Evolutionary conservation across 2,113 vertebrate genomes (phyloP), one percentile per base, ranked within the genome.

Genomic region (Phocoena sinus): DNA sequence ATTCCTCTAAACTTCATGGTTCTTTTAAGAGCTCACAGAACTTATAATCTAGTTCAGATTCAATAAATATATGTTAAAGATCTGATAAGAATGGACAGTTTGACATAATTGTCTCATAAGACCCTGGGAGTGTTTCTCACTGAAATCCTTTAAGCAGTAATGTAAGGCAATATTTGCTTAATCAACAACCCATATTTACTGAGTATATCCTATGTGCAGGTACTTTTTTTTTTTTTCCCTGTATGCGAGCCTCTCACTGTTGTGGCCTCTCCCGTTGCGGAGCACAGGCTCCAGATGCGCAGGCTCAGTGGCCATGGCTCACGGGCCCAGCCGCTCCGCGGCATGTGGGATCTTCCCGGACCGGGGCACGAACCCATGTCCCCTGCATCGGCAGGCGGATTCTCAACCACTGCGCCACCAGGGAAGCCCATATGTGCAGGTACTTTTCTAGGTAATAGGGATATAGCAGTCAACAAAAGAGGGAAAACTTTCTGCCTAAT

Each of bases 31-130:
- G 21, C 12, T 91, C 58, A 33, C 31, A 81, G n/a, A 92, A 87
- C 47, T 81, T 87, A 65, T 28, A 91, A 87, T 67, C 31, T 77
- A 70, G 25, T 88, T 94, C 44, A 85, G 13, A 77, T 91, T 90
- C 60, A 95, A 4, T 96, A 96, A 95, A 36, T 79, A 74, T 73
- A 96, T 96, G 47, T 79, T 91, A 67, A 96, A 91, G 33, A 56
- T 47, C 28, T 81, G 36, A 53, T 92, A 67, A 94, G 47, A 88
- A 50, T 67, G 26, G 33, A 50, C 13, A 77, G 44, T 77, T 96
- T 18, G 31, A 89, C 50, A 13, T 71, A 77, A 58, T 81, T 89
- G 18, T 88, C 44, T 94, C 44, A 9, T 60, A 44, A 96, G 44
- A 65, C n/a, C 23, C 9, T 53, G n/a, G 23, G 77, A 77, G 13